Evolutionary conservation across 2,113 vertebrate species (phyloP), one percentile per base, ranked within the genome.

Genomic region (Ctenodactylus gundi): DNA sequence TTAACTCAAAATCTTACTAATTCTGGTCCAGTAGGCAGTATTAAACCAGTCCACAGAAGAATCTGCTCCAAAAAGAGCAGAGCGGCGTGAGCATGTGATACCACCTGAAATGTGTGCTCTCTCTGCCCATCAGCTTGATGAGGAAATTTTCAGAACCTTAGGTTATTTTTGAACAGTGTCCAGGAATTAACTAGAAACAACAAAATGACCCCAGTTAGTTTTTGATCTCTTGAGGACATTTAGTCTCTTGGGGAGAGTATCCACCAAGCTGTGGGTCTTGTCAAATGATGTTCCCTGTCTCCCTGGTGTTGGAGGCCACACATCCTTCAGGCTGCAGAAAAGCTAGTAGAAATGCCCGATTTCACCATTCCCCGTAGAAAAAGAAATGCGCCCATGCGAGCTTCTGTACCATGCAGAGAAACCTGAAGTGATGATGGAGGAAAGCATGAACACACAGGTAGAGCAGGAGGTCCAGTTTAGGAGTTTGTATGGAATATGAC

Each of bases 1-100:
- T 94, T 65, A 88, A 55, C 60, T 92, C 89, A 83, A 94, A 62
- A 72, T 80, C 39, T 81, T 90, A 57, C 83, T 94, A 85, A 92
- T 82, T 51, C 36, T 86, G 14, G 68, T 93, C 31, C 41, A 91
- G 51, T 68, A 81, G 65, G 73, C 39, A 89, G 44, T 87, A 90
- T 70, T 60, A 95, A 85, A 76, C 76, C 41, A 31, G 44, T 70
- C 31, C 6, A 82, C 51, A 82, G 36, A 91, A 55, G 82, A 90
- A 57, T 87, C 46, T 76, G 44, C 83, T 70, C 76, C 58, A 4
- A 87, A 82, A 90, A 25, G 82, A 86, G 25, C 27, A 46, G 44
- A 82, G 25, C 70, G 51, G 53, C 36, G 7, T 72, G 72, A 77
- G 20, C 57, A 31, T 86, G 21, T 58, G 76, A 39, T 68, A 68